A percentile compares a stretch with the other conserved stretches of the same genome.
Conservation (phyloP, 2,888 invertebrate genomes). For the Nomada flava region DNA sequence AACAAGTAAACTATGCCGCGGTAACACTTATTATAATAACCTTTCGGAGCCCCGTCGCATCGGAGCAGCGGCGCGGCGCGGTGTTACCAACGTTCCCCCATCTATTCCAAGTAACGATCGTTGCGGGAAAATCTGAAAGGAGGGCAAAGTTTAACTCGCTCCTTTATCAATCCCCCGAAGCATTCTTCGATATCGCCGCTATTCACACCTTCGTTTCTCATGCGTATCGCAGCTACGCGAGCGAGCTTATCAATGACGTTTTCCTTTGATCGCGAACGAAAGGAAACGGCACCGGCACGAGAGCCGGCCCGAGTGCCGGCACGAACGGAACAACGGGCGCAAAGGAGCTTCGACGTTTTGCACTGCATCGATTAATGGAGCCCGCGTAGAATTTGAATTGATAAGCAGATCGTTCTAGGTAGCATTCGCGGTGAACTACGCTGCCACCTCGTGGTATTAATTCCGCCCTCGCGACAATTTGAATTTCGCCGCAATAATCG, state of each 20-base stretch:
- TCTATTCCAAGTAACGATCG: slow-evolving; percentile 61
- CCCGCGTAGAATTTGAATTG: slow-evolving; percentile 18
- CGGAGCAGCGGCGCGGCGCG: neutral
- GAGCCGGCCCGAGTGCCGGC: neutral
- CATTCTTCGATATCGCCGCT: slow-evolving; percentile 12
- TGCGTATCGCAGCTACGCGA: neutral
- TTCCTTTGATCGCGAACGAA: slow-evolving; percentile 34
- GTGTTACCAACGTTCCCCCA: neutral
- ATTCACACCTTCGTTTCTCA: slow-evolving; percentile 19
- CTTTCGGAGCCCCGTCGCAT: slow-evolving; percentile 22
- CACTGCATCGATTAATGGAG: slow-evolving; percentile 29
- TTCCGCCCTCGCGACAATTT: slow-evolving; percentile 34
- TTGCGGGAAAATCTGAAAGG: slow-evolving; percentile 29
- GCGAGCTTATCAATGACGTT: slow-evolving; percentile 29
- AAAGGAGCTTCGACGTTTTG: neutral
- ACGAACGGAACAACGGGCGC: neutral
- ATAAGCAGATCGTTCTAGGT: neutral
- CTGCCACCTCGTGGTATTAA: slow-evolving; percentile 9
- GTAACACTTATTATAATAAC: neutral
- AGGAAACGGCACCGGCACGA: slow-evolving; percentile 24
- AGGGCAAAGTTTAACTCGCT: neutral
- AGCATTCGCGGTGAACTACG: neutral
- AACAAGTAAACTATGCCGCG: neutral
- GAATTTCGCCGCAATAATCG: slow-evolving; percentile 36
- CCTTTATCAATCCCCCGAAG: slow-evolving; percentile 49